These are phyloP conservation scores for Platycnemis pennipes DNA, from an alignment of 2,888 invertebrate species.

Conservation along the genomic window DNA sequence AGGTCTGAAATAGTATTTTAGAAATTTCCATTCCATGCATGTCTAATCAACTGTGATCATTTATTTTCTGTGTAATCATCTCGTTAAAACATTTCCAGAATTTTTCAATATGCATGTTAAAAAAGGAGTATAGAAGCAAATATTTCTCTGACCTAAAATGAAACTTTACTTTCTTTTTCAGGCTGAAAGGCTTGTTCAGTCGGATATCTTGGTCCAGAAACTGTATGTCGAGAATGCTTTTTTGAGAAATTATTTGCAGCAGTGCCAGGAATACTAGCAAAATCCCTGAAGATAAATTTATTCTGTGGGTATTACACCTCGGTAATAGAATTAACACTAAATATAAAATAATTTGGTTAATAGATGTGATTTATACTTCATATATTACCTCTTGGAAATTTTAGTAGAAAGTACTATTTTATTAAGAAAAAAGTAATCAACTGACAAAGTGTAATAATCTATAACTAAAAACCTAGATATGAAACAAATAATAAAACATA, in stretches of 20 bases:
- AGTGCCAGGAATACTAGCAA: constrained; percentile 44
- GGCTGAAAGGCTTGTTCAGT: constrained; percentile 85
- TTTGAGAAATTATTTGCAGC: constrained; percentile 77
- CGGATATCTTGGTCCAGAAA: constrained; percentile 90
- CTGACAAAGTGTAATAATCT: neutral
- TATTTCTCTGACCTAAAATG: neutral
- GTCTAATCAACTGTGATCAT: too few species aligned
- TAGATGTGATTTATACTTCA: neutral
- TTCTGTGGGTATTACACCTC: neutral
- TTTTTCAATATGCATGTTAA: too few species aligned
- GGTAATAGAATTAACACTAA: neutral
- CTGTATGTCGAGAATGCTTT: constrained; percentile 92
- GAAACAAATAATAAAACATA: constrained; percentile 1
- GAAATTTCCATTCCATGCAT: too few species aligned
- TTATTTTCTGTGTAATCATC: neutral
- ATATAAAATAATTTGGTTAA: neutral
- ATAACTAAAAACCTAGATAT: neutral
- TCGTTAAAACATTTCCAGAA: neutral
- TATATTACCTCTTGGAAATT: neutral
- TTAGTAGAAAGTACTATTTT: constrained; percentile 28
- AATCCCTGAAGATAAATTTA: neutral
- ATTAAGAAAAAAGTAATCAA: neutral
- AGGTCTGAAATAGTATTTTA: too few species aligned
- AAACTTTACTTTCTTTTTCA: constrained; percentile 76
- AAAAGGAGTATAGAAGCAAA: too few species aligned